Percentiles rank a stretch among this genome's conserved stretches.
These are phyloP conservation scores for Muscicapa comitata DNA, from an alignment of 2,797 vertebrate genomes.

Conservation along the genomic window DNA sequence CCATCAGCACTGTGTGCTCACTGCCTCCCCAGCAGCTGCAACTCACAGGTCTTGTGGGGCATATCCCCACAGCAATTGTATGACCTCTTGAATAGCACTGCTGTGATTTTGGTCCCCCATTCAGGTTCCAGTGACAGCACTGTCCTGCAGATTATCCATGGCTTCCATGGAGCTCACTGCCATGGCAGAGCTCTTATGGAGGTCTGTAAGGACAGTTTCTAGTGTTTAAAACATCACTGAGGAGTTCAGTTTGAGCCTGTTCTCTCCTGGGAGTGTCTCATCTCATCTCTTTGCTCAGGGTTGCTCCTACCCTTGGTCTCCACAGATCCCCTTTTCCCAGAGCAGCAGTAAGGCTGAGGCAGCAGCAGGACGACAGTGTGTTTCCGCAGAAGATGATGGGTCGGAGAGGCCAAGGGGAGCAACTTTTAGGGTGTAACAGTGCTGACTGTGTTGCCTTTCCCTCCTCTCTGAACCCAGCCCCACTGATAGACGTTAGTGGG, in stretches of 20 bases:
- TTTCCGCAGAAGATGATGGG: not conserved
- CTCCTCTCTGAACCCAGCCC: slow-evolving; percentile 17
- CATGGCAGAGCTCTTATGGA: not conserved
- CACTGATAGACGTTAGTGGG: not conserved
- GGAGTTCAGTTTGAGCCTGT: not conserved
- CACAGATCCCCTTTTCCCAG: not conserved
- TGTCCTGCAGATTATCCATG: not conserved
- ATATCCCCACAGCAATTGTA: not conserved
- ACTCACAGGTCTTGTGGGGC: not conserved
- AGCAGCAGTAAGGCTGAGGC: not conserved
- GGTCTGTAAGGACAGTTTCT: not conserved
- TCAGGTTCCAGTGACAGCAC: not conserved
- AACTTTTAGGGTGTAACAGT: not conserved
- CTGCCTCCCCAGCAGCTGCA: not conserved
- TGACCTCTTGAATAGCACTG: not conserved
- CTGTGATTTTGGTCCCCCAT: not conserved
- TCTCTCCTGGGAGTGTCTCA: not conserved
- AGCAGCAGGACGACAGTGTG: not conserved
- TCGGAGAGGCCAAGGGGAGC: fast-evolving
- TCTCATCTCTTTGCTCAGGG: not conserved
- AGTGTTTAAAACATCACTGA: not conserved
- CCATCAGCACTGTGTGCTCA: not conserved
- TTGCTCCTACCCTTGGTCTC: not conserved
- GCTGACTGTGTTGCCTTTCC: slow-evolving; percentile 8
- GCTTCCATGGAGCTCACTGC: not conserved